Evolutionary conservation across 2,888 invertebrate species (phyloP), one percentile per base, ranked within the genome.

Genomic region (Rhabditoides inermis): DNA sequence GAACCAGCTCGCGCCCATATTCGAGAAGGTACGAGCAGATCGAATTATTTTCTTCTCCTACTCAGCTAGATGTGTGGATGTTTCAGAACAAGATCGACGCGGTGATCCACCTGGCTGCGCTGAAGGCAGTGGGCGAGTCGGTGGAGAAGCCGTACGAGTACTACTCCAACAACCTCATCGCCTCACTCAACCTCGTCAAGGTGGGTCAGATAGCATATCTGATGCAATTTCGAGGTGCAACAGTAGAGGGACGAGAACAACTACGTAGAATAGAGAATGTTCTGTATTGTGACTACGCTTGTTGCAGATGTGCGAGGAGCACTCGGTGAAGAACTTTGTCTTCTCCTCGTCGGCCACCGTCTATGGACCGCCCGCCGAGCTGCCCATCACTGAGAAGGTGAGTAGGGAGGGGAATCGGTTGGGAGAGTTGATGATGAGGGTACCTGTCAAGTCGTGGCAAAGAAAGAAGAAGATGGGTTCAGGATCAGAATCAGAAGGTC

Each of bases 111-210:
- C 90, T 94, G 80, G 92, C 94, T 12, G 92, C 91, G 0, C 82
- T 94, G 75, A 95, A 94, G 78, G 90, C 92, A 12, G 92, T 94
- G 3, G 91, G 91, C 0, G 92, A 94, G 80, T 92, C 92, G 0
- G 89, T 90, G 84, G 85, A 86, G 74, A 85, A 87, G 69, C 94
- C 94, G 0, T 82, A 92, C 12, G 82, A 87, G 49, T 94, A 94
- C 80, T 94, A 94, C 79, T 86, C 88, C 77, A 92, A 90, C 79
- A 94, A 94, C 77, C 82, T 94, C 49, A 86, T 88, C 51, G 90
- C 90, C 55, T 88, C 91, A 76, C 85, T 92, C 57, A 90, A 88
- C 78, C 82, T 94, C 66, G 79, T 94, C 56, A 88, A 91, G 84
- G 90, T 90, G 77, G 80, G 79, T 75, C 65, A n/a, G n/a, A n/a